Conservation (phyloP, 1,140 invertebrate genomes). For the Drosophila ficusphila region DNA sequence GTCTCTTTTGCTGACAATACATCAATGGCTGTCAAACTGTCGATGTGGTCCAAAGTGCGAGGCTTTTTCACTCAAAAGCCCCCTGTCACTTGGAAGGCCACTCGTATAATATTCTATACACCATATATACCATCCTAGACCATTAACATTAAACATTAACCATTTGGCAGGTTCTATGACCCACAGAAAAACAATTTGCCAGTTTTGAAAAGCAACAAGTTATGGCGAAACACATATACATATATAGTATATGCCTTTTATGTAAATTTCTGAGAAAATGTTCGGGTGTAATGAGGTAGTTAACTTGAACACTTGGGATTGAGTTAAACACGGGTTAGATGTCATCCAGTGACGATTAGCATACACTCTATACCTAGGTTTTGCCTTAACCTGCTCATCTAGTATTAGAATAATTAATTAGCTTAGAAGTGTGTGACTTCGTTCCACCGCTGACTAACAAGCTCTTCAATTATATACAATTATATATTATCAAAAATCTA, state of each 20-base stretch:
- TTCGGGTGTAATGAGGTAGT: slow-evolving; percentile 10
- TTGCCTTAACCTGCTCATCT: too few relatives aligned
- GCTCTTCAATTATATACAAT: too few relatives aligned
- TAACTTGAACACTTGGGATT: slow-evolving; percentile 1
- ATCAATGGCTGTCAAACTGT: slow-evolving; percentile 47
- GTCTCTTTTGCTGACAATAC: slow-evolving; percentile 15
- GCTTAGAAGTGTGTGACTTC: too few relatives aligned
- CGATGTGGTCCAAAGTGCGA: slow-evolving; percentile 20
- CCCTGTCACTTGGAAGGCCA: slow-evolving; percentile 16
- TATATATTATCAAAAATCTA: too few relatives aligned
- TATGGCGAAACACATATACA: slow-evolving; percentile 26
- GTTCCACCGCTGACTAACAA: too few relatives aligned
- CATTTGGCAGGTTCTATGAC: slow-evolving; percentile 27
- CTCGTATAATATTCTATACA: background rate
- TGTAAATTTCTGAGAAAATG: slow-evolving; percentile 30
- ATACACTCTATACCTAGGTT: background rate
- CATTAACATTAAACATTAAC: slow-evolving; percentile 23
- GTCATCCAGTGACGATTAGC: background rate
- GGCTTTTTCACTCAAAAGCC: background rate
- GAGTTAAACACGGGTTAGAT: slow-evolving; percentile 8
- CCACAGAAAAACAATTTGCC: slow-evolving; percentile 13
- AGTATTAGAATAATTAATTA: too few relatives aligned
- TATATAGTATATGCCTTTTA: slow-evolving; percentile 15
- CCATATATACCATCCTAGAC: slow-evolving; percentile 10
- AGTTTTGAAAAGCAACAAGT: slow-evolving; percentile 9